Evolutionary conservation across 2,113 vertebrate genomes (phyloP), one percentile per base, ranked within the genome.

Genomic region (Empidonax alnorum): DNA sequence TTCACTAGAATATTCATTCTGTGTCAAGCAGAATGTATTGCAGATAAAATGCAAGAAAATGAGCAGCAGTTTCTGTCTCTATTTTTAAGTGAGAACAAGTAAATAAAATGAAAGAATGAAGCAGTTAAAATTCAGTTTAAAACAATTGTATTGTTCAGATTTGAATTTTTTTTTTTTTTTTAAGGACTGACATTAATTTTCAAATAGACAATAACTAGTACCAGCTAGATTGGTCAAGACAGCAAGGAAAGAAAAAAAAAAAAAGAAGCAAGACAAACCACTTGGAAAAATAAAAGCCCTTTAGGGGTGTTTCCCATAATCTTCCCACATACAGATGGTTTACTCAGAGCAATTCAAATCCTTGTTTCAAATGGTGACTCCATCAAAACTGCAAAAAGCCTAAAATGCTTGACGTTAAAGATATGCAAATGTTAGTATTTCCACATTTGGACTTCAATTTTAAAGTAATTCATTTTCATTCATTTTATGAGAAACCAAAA

Each of bases 141-240:
- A 82, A 92, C 9, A 4, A 82, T 23, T 33, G 46, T 73, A 66
- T 94, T 94, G 80, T 95, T 89, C 55, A n/a, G 58, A 77, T 55
- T 67, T 86, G 14, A 28, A 9, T 19, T 50, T 31, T 59, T 23
- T 44, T 50, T 44, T 80, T 65, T 87, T 82, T 65, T 92, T 69
- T 76, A 46, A 84, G 18, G 61, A 44, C 25, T 61, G 41, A 89
- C 78, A 91, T 81, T 71, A 92, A 55, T 55, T 87, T 50, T 82
- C 31, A 33, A 79, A 88, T 44, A 95, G 28, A 76, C 75, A 89
- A 50, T 94, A 91, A 91, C 82, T 37, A 95, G 59, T 83, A 88
- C 71, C 27, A 88, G 80, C 80, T 94, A 94, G 83, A 81, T 49
- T 82, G 41, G 83, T 86, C 91, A 91, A 94, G 65, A 90, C 33